Conservation (phyloP, 2,888 invertebrate genomes). For the Arge pagana region DNA sequence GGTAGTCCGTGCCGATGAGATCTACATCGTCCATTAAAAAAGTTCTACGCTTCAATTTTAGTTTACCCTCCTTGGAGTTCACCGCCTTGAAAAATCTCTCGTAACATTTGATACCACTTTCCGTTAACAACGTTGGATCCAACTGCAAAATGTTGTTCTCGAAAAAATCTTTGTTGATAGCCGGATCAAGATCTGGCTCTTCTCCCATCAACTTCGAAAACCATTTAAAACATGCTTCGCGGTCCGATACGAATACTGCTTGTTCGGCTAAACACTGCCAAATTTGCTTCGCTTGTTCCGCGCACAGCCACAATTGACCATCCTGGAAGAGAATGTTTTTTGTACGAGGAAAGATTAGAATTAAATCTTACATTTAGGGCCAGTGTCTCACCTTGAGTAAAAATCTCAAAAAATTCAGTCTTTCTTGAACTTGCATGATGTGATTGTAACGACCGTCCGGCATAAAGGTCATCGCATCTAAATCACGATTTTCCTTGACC, state of each 20-base stretch:
- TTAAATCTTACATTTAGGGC: not conserved
- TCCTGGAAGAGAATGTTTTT: slow-evolving; percentile 63
- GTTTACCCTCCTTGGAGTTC: slow-evolving; percentile 91
- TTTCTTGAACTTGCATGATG: slow-evolving; percentile 89
- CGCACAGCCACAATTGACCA: slow-evolving; percentile 95
- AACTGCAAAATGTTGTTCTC: slow-evolving; percentile 91
- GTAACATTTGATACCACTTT: slow-evolving; percentile 92
- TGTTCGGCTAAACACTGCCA: slow-evolving; percentile 96
- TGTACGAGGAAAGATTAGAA: not conserved
- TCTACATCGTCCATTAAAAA: slow-evolving; percentile 91
- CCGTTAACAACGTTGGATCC: slow-evolving; percentile 88
- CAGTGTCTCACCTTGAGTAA: slow-evolving; percentile 72
- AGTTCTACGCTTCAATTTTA: slow-evolving; percentile 83
- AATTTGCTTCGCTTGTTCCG: slow-evolving; percentile 95
- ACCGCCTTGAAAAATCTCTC: slow-evolving; percentile 92
- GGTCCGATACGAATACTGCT: slow-evolving; percentile 88
- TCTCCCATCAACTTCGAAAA: slow-evolving; percentile 97
- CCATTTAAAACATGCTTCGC: slow-evolving; percentile 98
- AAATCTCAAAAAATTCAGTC: slow-evolving; percentile 91
- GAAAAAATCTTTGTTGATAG: slow-evolving; percentile 94
- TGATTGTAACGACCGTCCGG: slow-evolving; percentile 92
- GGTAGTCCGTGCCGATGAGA: slow-evolving; percentile 93
- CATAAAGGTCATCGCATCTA: slow-evolving; percentile 78
- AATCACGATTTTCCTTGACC: slow-evolving; percentile 71
- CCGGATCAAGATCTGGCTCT: slow-evolving; percentile 95